Evolutionary conservation across 2,113 vertebrate species (phyloP).

Genomic region (Noctilio leporinus): DNA sequence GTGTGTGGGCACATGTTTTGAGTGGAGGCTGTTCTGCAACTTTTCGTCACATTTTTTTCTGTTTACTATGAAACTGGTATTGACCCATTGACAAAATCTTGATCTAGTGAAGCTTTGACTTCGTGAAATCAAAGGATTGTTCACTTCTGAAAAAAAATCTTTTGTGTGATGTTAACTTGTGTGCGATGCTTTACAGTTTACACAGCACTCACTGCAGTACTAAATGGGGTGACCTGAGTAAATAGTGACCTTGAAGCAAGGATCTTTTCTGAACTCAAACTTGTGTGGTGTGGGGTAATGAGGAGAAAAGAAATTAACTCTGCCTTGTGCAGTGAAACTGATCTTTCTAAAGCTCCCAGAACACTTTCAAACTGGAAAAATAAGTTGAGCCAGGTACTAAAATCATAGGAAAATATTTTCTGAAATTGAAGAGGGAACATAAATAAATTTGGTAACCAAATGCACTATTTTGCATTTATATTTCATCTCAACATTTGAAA

Average conservation of each 20-base stretch:
- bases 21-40: not conserved
- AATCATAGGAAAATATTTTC: conserved; percentile 17
- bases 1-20: accelerated
- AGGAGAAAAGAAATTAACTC: not conserved
- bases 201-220: not conserved
- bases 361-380: conserved; percentile 4
- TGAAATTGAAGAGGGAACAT: not conserved
- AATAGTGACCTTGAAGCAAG: not conserved
- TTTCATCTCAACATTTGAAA: conserved; percentile 27
- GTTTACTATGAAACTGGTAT: not conserved
- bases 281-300: not conserved
- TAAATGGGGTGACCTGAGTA: not conserved
- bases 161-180: not conserved
- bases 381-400: not conserved
- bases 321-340: not conserved
- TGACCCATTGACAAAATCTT: not conserved
- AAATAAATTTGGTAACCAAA: not conserved
- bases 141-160: not conserved
- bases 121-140: not conserved
- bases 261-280: not conserved
- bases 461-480: not conserved
- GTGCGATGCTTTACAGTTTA: not conserved
- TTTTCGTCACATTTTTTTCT: not conserved
- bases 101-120: not conserved
- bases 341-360: not conserved